A percentile compares a stretch with the other conserved stretches of the same genome.
phyloP scores from a whole-genome alignment of 2,797 vertebrate species.

The Hybognathus amarus region DNA sequence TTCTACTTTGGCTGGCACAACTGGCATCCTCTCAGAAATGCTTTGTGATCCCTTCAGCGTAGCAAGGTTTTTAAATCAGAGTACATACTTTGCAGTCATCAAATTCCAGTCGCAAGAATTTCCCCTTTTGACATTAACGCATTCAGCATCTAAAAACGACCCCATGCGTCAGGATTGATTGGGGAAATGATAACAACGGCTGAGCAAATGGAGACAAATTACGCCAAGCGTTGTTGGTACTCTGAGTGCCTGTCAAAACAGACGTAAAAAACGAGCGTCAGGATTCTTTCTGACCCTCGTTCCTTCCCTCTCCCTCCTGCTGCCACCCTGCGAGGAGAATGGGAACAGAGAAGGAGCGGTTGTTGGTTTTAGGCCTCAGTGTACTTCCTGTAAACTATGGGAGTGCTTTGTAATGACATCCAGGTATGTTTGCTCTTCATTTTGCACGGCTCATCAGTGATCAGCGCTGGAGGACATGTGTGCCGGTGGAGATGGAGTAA shows the following conservation, averaged over 20 bases:
- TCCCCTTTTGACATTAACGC: slow-evolving; percentile 34
- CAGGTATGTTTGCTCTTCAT: slow-evolving; percentile 81
- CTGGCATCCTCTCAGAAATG: slow-evolving; percentile 43
- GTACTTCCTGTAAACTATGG: slow-evolving; percentile 51
- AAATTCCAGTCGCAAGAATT: slow-evolving; percentile 36
- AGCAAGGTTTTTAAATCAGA: slow-evolving; percentile 33
- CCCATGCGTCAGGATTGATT: slow-evolving; percentile 48
- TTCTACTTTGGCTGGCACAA: slow-evolving; percentile 22
- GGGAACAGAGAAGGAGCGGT: slow-evolving; percentile 21
- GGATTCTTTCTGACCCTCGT: slow-evolving; percentile 42
- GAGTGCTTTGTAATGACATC: slow-evolving; percentile 73
- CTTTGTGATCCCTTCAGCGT: slow-evolving; percentile 33
- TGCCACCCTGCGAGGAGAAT: slow-evolving; percentile 11
- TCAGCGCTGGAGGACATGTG: slow-evolving; percentile 60
- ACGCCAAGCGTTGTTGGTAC: slow-evolving; percentile 42
- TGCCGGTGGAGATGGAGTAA: slow-evolving; percentile 32
- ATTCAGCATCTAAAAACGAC: slow-evolving; percentile 2
- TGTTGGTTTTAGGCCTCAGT: slow-evolving; percentile 54
- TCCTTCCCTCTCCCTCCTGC: slow-evolving; percentile 2
- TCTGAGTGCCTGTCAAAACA: slow-evolving; percentile 59
- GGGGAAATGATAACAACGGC: slow-evolving; percentile 48
- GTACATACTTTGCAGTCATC: slow-evolving; percentile 29
- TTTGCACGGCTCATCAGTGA: slow-evolving; percentile 75
- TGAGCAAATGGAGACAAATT: slow-evolving; percentile 61
- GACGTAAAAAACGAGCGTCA: slow-evolving; percentile 48